Conservation (phyloP, 2,797 vertebrate genomes). For the Scarus forsteni region DNA sequence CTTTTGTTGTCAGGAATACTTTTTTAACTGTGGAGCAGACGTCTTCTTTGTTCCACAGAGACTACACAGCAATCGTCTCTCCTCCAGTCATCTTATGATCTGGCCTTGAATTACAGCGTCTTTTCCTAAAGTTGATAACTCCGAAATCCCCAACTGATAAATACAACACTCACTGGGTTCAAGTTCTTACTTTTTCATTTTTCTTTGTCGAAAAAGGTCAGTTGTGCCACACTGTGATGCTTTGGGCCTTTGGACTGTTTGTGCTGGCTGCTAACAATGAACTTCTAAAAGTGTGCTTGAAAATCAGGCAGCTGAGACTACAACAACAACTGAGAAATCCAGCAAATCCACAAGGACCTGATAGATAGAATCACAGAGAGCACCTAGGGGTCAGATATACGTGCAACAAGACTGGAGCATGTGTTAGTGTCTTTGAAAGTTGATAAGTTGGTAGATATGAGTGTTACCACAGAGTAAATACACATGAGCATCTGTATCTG, state of each 20-base stretch:
- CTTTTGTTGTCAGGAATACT: too few relatives aligned
- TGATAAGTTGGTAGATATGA: constrained; percentile 35
- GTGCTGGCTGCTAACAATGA: too few relatives aligned
- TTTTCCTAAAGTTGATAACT: background rate
- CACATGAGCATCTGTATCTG: constrained; percentile 14
- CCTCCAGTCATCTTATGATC: background rate
- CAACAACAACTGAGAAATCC: background rate
- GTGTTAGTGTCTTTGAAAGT: constrained; percentile 11
- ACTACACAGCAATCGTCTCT: background rate
- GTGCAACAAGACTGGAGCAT: constrained; percentile 5
- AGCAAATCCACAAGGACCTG: background rate
- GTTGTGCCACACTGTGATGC: too few relatives aligned
- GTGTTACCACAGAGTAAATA: constrained; percentile 10
- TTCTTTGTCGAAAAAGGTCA: too few relatives aligned
- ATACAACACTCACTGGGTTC: too few relatives aligned
- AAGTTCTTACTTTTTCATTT: too few relatives aligned
- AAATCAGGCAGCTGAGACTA: background rate
- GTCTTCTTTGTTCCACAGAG: background rate
- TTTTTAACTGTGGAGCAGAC: background rate
- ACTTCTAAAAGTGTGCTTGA: background rate
- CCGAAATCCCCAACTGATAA: too few relatives aligned
- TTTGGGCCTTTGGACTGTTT: too few relatives aligned
- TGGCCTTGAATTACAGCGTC: background rate
- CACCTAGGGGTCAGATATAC: constrained; percentile 1
- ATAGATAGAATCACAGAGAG: background rate